Conservation (phyloP, 2,113 vertebrate genomes). For the Hipposideros armiger region DNA sequence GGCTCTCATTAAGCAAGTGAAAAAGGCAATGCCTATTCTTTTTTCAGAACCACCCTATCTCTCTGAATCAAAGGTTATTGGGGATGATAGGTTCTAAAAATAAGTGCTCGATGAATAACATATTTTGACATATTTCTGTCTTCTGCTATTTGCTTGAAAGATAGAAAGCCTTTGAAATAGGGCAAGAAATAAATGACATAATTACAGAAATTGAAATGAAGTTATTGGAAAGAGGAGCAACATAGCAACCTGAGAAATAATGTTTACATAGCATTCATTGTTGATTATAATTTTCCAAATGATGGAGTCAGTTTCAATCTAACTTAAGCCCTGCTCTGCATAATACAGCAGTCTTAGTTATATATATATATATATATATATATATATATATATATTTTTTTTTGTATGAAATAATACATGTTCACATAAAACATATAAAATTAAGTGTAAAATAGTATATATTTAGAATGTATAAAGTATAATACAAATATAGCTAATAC, state of each 20-base stretch:
- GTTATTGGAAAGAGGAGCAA: background rate
- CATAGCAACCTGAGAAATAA: background rate
- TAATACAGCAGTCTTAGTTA: background rate
- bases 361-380: background rate
- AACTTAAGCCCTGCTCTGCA: background rate
- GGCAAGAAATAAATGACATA: constrained; percentile 26
- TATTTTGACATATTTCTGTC: constrained; percentile 46
- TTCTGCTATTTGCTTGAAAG: background rate
- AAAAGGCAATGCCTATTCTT: background rate
- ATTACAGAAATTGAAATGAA: constrained; percentile 23
- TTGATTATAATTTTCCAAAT: background rate
- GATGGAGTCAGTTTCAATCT: background rate
- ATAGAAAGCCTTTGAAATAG: constrained; percentile 49
- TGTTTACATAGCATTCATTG: background rate
- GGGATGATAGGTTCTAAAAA: background rate
- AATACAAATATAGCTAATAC: background rate
- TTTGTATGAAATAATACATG: background rate
- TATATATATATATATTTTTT: too few relatives aligned
- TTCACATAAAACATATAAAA: constrained; percentile 5
- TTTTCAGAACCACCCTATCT: constrained; percentile 1
- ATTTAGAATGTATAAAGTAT: constrained; percentile 7
- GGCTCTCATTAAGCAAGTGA: background rate
- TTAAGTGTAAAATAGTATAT: constrained; percentile 13
- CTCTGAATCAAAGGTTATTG: constrained; percentile 12
- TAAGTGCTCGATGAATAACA: background rate